Base-by-base conservation (phyloP, 2,113 vertebrate species). In the Varanus salvator region DNA sequence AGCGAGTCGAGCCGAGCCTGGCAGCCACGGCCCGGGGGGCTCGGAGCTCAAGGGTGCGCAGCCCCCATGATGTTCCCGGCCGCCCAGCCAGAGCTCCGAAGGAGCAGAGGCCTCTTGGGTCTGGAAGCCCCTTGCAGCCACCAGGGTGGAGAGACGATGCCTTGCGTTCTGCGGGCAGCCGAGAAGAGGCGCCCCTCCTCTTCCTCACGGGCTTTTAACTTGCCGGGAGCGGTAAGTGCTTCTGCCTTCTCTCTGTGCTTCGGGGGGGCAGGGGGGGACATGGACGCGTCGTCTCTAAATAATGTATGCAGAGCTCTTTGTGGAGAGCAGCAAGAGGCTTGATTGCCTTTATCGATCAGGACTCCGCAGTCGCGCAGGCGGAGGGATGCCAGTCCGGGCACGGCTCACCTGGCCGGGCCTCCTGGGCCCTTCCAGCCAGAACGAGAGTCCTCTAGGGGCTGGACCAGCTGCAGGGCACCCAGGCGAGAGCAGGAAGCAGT, bases 251-350 rank as follows among this genome's bases (percentile, higher is more conserved):
- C 6, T 27, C 64, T 38, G 15, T 3, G 38, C 44, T 89, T 77
- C 4, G 1, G n/a, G n/a, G 54, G 9, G 31, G n/a, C 2, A 3
- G 38, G 38, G 38, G 38, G 38, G 38, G 38, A 44, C 38, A 3
- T 44, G 38, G 38, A 44, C 38, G 38, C 38, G 8, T 44, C 71
- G 19, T 76, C 66, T 76, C 84, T 29, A 44, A 83, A 74, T 88
- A 69, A 89, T 85, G 57, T 44, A 84, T 89, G 80, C 87, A 84
- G 34, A 64, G 71, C 69, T 82, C 82, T 77, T 89, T 84, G n/a
- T 78, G 44, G 60, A 31, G 48, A 89, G 69, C 34, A 31, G 68
- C n/a, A 25, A 50, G 60, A 77, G 34, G 64, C 29, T 80, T 85
- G 80, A 85, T 72, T 44, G 89, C 89, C 52, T 29, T 3, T 57